Evolutionary conservation across 1,140 invertebrate genomes (phyloP).

Genomic region (Bombus confusus): DNA sequence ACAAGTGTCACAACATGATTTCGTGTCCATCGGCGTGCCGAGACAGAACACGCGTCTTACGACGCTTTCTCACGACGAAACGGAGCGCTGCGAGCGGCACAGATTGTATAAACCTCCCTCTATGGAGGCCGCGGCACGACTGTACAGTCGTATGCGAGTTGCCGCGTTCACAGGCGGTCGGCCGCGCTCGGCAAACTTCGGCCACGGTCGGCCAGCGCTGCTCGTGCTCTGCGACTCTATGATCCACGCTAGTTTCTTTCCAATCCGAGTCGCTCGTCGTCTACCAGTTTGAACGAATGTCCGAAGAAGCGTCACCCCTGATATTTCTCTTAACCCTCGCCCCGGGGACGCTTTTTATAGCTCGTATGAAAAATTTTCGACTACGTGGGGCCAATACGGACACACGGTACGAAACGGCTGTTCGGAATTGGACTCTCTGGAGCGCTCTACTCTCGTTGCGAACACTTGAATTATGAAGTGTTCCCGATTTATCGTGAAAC

Average conservation of each 20-base stretch:
- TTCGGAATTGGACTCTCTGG: slow-evolving; percentile 28
- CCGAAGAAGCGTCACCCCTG: slow-evolving; percentile 46
- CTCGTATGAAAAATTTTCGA: slow-evolving; percentile 63
- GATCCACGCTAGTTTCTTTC: slow-evolving; percentile 48
- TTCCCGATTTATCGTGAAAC: slow-evolving; percentile 1
- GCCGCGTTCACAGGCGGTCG: slow-evolving; percentile 74
- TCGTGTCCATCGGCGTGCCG: not conserved
- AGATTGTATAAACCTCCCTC: slow-evolving; percentile 67
- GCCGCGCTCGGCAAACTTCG: slow-evolving; percentile 63
- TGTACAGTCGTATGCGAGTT: slow-evolving; percentile 75
- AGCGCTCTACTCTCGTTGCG: slow-evolving; percentile 6
- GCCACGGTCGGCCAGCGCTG: slow-evolving; percentile 38
- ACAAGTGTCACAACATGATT: slow-evolving; percentile 55
- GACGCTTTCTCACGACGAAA: not conserved
- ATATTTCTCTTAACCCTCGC: slow-evolving; percentile 64
- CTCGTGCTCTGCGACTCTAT: slow-evolving; percentile 60
- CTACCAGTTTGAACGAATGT: slow-evolving; percentile 17
- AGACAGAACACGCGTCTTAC: not conserved
- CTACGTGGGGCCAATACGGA: slow-evolving; percentile 23
- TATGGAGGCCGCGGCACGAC: slow-evolving; percentile 79
- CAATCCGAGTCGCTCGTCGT: slow-evolving; percentile 54
- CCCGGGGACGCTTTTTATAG: slow-evolving; percentile 48
- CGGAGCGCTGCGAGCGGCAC: not conserved
- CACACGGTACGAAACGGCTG: slow-evolving; percentile 22
- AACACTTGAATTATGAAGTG: slow-evolving; percentile 51